Evolutionary conservation across 2,113 vertebrate species (phyloP), one percentile per base, ranked within the genome.

Genomic region (Australoheros scitulus): DNA sequence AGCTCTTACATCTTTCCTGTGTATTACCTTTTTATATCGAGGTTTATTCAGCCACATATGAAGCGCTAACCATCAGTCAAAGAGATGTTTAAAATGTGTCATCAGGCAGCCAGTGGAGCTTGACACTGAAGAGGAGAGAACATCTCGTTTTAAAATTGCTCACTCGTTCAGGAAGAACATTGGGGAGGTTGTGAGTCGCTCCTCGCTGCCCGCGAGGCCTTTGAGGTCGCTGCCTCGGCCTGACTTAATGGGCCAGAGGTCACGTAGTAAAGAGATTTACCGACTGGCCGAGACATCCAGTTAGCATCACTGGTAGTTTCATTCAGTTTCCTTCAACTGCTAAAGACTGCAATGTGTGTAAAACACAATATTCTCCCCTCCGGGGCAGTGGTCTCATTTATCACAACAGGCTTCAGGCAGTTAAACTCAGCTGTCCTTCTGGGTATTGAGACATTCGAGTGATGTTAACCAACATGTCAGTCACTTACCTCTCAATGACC

Each of bases 401-500:
- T 91, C 90, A 91, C 78, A 29, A 64, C 68, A 36, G 72, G 76
- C 81, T 86, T 52, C 24, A 20, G 55, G 76, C 74, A 6, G 78
- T 88, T 85, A 56, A 86, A 70, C 36, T 18, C 7, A 3, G 74
- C 79, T 43, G 41, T 88, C 58, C 56, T 32, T 91, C 78, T 64
- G 50, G 22, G 32, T 79, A 85, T 74, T 74, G 84, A 87, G 78
- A 74, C 77, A 13, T 79, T 47, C 84, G 91, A 89, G 83, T 82
- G 87, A 90, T 87, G 81, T 88, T 77, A 88, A n/a, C 68, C 59
- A 70, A 61, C 65, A 47, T 82, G 85, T 82, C 89, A 75, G 80
- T 87, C 81, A 90, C 83, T 89, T 87, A 82, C 87, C 90, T 79
- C 64, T 64, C 81, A 22, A 3, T 91, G 92, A 93, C 89, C 91